Evolutionary conservation across 2,113 vertebrate species (phyloP).

Genomic region (Lonchura striata): DNA sequence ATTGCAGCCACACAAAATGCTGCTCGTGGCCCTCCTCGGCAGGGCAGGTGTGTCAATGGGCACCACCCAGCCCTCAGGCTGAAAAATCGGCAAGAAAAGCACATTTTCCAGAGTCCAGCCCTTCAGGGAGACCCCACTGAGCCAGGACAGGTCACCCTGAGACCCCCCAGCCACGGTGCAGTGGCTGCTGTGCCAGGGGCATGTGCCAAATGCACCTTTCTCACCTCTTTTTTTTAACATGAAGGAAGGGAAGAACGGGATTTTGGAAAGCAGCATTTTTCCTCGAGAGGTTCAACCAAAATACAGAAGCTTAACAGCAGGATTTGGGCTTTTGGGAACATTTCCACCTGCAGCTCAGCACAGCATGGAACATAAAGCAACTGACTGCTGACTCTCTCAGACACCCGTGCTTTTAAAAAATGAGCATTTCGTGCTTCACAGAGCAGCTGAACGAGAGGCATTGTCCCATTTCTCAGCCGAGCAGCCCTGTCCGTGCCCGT

Average conservation of each 20-base stretch:
- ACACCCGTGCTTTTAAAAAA: background rate
- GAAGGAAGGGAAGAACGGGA: background rate
- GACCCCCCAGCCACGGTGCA: rapidly evolving
- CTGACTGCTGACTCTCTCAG: background rate
- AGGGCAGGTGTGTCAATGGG: rapidly evolving
- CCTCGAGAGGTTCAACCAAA: background rate
- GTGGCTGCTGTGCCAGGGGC: background rate
- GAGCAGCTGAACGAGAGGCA: background rate
- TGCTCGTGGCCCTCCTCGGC: rapidly evolving
- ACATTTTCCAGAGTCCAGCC: background rate
- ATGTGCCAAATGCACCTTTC: background rate
- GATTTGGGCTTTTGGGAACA: background rate
- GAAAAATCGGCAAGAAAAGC: background rate
- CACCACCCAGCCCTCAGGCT: background rate
- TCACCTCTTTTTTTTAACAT: rapidly evolving
- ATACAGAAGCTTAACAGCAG: background rate
- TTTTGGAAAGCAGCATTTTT: background rate
- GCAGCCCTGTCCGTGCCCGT: background rate
- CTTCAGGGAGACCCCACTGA: rapidly evolving
- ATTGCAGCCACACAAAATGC: rapidly evolving
- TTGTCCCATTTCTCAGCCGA: background rate
- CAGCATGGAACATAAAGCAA: background rate
- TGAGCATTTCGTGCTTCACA: background rate
- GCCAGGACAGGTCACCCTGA: background rate
- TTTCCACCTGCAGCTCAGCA: background rate